A percentile compares a stretch with the other conserved stretches of the same genome.
phyloP scores from a whole-genome alignment of 2,113 vertebrate species.

The Athene cunicularia region DNA sequence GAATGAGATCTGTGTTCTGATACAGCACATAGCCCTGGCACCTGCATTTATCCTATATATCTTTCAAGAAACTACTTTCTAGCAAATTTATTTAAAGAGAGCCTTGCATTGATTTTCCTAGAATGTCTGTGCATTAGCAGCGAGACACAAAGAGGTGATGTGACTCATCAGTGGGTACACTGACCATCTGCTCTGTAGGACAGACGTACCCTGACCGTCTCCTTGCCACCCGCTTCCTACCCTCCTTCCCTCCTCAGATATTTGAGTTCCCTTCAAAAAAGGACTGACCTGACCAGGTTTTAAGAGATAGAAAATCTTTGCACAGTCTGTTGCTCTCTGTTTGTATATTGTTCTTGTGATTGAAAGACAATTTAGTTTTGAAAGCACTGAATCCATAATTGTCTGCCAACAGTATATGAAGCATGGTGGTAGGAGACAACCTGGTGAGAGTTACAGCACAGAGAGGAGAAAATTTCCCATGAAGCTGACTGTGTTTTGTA shows the following conservation, averaged over 20 bases:
- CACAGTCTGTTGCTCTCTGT: not conserved
- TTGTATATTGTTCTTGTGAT: not conserved
- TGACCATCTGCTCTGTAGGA: not conserved
- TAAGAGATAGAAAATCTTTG: not conserved
- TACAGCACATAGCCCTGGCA: not conserved
- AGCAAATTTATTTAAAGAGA: not conserved
- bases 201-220: not conserved
- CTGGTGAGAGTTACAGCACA: not conserved
- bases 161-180: accelerated
- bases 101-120: not conserved
- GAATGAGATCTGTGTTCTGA: not conserved
- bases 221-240: not conserved
- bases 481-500: not conserved
- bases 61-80: not conserved
- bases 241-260: not conserved
- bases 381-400: not conserved
- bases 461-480: not conserved
- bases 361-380: not conserved
- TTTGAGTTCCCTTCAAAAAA: not conserved
- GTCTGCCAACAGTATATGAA: not conserved
- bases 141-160: accelerated
- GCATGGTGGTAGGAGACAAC: not conserved
- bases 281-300: not conserved
- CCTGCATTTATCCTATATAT: not conserved
- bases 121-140: not conserved